Percentiles rank a stretch among this genome's conserved stretches.
Evolutionary conservation across 2,888 invertebrate genomes (phyloP).

Genomic region (Hyposoter didymator): DNA sequence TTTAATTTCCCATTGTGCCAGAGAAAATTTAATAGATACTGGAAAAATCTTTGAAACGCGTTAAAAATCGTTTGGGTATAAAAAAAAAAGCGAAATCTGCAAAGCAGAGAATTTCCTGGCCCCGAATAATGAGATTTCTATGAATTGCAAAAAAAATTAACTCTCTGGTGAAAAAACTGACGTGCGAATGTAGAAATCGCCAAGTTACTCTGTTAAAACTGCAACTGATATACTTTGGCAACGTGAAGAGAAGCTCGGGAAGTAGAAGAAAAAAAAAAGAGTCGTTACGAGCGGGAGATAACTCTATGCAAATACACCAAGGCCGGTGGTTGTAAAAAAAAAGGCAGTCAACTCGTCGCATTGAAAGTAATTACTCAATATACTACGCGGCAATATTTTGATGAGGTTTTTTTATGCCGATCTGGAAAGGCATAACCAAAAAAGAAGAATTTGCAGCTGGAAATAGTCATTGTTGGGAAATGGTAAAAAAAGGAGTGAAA

Average conservation of each 20-base stretch:
- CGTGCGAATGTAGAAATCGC: neutral
- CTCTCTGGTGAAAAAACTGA: neutral
- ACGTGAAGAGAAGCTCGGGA: neutral
- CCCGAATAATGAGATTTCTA: neutral
- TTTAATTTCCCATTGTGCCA: too few relatives aligned
- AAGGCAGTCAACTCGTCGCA: neutral
- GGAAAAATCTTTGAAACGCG: neutral
- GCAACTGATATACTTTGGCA: neutral
- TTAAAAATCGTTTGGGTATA: too few relatives aligned
- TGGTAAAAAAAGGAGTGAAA: neutral
- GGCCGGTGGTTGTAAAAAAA: neutral
- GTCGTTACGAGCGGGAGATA: neutral
- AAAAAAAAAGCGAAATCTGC: too few relatives aligned
- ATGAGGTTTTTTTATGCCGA: neutral
- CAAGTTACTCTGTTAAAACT: neutral
- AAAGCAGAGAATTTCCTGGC: neutral
- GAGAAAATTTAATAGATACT: neutral
- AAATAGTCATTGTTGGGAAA: neutral
- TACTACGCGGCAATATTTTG: neutral
- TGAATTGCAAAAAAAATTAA: neutral
- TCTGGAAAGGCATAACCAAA: neutral
- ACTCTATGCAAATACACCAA: constrained; percentile 4
- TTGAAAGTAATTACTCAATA: neutral
- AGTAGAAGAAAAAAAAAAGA: neutral
- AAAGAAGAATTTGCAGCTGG: neutral